phyloP scores from a whole-genome alignment of 2,113 vertebrate genomes.

The Ptilonorhynchus violaceus region DNA sequence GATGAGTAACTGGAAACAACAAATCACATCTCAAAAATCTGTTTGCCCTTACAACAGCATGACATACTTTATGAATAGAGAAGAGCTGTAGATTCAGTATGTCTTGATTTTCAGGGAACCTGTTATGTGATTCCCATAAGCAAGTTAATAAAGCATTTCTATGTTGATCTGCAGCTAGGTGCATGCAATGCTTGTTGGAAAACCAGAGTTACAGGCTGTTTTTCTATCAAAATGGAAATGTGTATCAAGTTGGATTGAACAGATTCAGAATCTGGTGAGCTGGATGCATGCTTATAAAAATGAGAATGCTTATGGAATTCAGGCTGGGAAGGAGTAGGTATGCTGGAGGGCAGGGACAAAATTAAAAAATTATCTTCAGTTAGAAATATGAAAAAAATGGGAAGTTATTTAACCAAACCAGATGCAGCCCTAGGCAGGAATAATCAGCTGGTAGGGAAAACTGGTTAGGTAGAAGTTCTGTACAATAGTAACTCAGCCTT shows the following conservation, averaged over 20 bases:
- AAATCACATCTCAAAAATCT: not conserved
- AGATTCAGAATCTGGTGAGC: not conserved
- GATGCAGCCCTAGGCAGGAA: not conserved
- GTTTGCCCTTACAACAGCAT: not conserved
- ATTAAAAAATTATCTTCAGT: not conserved
- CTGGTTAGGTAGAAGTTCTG: not conserved
- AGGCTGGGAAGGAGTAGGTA: not conserved
- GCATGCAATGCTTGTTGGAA: not conserved
- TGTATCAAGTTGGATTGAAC: not conserved
- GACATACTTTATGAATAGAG: not conserved
- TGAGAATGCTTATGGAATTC: not conserved
- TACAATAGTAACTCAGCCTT: not conserved
- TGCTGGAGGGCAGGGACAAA: not conserved
- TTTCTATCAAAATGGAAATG: not conserved
- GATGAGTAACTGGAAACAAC: not conserved
- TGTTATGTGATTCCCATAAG: not conserved
- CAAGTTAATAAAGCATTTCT: not conserved
- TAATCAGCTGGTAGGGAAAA: not conserved
- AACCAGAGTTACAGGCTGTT: not conserved
- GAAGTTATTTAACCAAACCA: not conserved
- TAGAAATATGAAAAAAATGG: not conserved
- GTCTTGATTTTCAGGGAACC: not conserved
- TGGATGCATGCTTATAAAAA: not conserved
- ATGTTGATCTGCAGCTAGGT: not conserved
- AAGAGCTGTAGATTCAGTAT: not conserved